phyloP scores from a whole-genome alignment of 2,888 invertebrate genomes.

The Melangyna quadrimaculata region DNA sequence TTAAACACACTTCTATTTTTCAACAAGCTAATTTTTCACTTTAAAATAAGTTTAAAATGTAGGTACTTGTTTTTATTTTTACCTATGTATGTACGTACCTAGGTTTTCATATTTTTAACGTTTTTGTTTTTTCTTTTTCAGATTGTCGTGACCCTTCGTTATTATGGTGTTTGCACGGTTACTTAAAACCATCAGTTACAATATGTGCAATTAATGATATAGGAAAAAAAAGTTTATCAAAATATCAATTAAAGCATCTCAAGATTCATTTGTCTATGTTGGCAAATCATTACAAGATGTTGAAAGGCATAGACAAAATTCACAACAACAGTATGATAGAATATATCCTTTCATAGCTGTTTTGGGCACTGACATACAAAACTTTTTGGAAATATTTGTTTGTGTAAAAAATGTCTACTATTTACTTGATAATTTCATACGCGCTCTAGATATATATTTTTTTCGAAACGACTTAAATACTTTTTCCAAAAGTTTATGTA shows the following conservation, averaged over 20 bases:
- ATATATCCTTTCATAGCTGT: background rate
- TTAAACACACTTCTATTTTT: too few species aligned
- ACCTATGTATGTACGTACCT: too few species aligned
- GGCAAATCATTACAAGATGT: background rate
- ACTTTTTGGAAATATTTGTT: slow-evolving; percentile 1
- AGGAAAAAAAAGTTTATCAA: background rate
- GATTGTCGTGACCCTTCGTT: background rate
- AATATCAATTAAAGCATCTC: background rate
- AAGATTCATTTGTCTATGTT: background rate
- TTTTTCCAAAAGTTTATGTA: background rate
- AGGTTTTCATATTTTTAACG: too few species aligned
- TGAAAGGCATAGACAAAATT: background rate
- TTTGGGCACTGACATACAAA: background rate
- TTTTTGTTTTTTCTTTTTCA: too few species aligned
- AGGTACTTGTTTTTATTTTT: too few species aligned
- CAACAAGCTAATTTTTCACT: too few species aligned
- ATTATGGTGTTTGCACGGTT: slow-evolving; percentile 10
- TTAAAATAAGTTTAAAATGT: too few species aligned
- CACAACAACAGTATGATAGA: background rate
- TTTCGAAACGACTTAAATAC: background rate
- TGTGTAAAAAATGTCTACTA: background rate
- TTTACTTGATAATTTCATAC: background rate
- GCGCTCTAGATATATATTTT: too few species aligned
- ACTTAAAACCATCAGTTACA: background rate
- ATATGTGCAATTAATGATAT: background rate